Conservation (phyloP, 2,113 vertebrate genomes). For the Cariama cristata region DNA sequence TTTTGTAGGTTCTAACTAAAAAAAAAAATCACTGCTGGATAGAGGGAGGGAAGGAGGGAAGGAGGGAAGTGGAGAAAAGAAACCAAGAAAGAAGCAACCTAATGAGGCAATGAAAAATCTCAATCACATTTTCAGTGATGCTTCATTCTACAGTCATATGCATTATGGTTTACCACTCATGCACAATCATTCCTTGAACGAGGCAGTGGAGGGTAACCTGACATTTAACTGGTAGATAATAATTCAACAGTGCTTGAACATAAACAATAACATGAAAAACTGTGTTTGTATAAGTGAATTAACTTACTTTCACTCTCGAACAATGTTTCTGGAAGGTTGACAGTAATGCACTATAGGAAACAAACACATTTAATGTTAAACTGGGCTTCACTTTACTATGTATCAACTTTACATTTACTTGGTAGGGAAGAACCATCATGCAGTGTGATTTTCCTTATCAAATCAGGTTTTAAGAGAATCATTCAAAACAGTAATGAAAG, state of each 20-base stretch:
- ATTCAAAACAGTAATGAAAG: neutral
- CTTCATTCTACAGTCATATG: neutral
- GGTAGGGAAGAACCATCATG: neutral
- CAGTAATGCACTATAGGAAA: neutral
- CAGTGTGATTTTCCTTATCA: neutral
- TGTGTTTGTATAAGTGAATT: neutral
- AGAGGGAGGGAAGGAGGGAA: neutral
- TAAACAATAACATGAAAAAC: neutral
- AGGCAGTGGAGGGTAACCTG: neutral
- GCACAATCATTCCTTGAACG: neutral
- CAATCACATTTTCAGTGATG: neutral
- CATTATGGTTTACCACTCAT: neutral
- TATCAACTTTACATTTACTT: neutral
- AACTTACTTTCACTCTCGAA: neutral
- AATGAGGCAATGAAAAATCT: neutral
- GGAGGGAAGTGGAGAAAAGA: neutral
- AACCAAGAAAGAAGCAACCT: neutral
- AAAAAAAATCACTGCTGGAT: neutral
- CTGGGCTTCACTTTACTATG: neutral
- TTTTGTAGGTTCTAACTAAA: neutral
- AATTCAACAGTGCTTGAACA: neutral
- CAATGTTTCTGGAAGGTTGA: neutral
- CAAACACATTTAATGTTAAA: neutral
- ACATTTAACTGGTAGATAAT: neutral
- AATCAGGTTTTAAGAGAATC: neutral